Evolutionary conservation across 2,113 vertebrate genomes (phyloP), one percentile per base, ranked within the genome.

Genomic region (Tenrec ecaudatus): DNA sequence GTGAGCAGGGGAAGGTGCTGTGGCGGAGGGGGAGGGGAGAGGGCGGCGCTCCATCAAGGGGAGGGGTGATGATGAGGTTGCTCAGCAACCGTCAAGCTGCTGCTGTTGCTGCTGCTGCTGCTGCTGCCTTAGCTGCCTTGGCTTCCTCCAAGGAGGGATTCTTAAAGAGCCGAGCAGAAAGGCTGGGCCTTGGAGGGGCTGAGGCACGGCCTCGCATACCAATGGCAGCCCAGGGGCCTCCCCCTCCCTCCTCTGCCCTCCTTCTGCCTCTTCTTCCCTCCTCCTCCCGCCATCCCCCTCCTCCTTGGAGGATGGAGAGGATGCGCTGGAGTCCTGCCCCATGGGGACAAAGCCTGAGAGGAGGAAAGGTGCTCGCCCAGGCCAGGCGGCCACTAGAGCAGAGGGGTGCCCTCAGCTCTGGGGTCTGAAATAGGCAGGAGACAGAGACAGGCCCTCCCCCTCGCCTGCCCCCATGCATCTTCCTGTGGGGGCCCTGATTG

Each of bases 71-170:
- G 60, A 38, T 22, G 84, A 4, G 47, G 97, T 98, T 97, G 97
- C 97, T 79, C 22, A n/a, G 97, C 97, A 97, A 97, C 97, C 38
- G 82, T 64, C 94, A 97, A 5, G 93, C 94, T 29, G 91, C 92
- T 64, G 88, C 83, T 4, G 43, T 64, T 62, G 58, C 86, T 17
- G 66, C 68, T 33, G 69, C 53, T 53, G 83, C 68, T 71, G 69
- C 53, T 53, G 83, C 83, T 33, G 69, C 53, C 40, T 79, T 31
- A 19, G 69, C 53, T 53, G 83, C 83, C 76, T 43, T 10, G 47
- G 64, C 87, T 25, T 69, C 71, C 33, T 36, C 71, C 20, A 20
- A 82, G 89, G 92, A 96, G 88, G 94, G 95, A 82, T 95, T 93
- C 95, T 96, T 93, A 92, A 94, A 94, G 94, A 89, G 92, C 89